These are phyloP conservation scores for Anas bernieri DNA, from an alignment of 2,797 vertebrate genomes.

Conservation along the genomic window DNA sequence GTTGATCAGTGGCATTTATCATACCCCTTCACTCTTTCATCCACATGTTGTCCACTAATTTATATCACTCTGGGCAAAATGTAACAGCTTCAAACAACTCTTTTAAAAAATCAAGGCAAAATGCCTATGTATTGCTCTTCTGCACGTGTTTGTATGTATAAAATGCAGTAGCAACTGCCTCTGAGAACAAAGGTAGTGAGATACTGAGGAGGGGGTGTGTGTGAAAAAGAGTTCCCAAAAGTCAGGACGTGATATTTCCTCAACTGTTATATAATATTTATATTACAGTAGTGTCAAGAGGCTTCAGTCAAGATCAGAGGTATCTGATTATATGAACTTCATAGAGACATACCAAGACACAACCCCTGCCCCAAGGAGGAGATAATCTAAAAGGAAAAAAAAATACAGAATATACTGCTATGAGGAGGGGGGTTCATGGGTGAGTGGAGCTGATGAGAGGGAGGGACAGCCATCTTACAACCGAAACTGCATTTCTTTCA, in stretches of 20 bases:
- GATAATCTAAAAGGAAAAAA: background rate
- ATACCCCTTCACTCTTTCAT: background rate
- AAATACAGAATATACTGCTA: background rate
- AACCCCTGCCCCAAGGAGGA: background rate
- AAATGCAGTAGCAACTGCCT: background rate
- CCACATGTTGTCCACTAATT: background rate
- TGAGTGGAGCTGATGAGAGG: background rate
- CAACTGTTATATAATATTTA: slow-evolving; percentile 8
- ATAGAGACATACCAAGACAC: background rate
- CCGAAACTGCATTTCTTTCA: background rate
- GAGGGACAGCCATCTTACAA: background rate
- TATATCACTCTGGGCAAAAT: background rate
- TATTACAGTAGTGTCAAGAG: slow-evolving; percentile 25
- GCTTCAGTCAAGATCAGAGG: slow-evolving; percentile 17
- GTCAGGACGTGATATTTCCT: background rate
- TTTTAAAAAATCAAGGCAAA: background rate
- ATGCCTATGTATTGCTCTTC: background rate
- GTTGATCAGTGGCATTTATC: background rate
- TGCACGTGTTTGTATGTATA: background rate
- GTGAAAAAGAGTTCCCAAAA: background rate
- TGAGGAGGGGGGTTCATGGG: background rate
- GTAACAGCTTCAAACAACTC: background rate
- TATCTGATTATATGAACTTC: background rate
- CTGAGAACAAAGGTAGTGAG: slow-evolving; percentile 5
- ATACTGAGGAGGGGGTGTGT: background rate